Percentiles rank a stretch among this genome's conserved stretches.
Conservation (phyloP, 1,140 invertebrate genomes). For the Leucophenga varia region DNA sequence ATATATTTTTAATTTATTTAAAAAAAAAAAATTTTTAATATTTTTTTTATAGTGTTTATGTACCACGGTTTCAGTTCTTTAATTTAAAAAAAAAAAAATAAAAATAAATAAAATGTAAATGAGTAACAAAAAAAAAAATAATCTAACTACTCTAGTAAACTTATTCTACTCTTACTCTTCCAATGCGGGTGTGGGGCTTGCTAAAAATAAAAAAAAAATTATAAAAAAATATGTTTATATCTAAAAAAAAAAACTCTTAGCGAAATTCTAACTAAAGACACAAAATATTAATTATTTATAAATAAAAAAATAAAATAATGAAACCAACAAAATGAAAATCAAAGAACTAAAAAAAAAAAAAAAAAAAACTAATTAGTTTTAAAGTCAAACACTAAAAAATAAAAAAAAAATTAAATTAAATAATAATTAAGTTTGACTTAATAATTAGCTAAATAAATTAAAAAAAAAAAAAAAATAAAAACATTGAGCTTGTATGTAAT, state of each 20-base stretch:
- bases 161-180: background rate
- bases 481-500: background rate
- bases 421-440: too few species aligned
- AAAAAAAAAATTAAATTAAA: too few species aligned
- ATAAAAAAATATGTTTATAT: slow-evolving; percentile 28
- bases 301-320: slow-evolving; percentile 18
- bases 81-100: slow-evolving; percentile 18
- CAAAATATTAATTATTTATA: slow-evolving; percentile 47
- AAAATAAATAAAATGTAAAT: slow-evolving; percentile 7
- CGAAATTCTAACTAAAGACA: slow-evolving; percentile 49
- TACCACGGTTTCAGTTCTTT: too few species aligned
- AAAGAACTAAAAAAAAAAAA: slow-evolving; percentile 12
- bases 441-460: too few species aligned
- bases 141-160: background rate
- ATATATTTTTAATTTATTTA: too few species aligned
- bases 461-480: slow-evolving; percentile 19
- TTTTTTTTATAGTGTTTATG: too few species aligned
- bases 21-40: too few species aligned
- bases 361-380: slow-evolving; percentile 22
- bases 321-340: background rate
- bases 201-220: background rate
- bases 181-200: too few species aligned
- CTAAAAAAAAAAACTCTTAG: slow-evolving; percentile 37
- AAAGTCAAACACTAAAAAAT: slow-evolving; percentile 20
- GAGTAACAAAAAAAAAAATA: background rate